Evolutionary conservation across 37 sponge, comb jelly and placozoan species (phyloP).

Genomic region (Geodia barretti): DNA sequence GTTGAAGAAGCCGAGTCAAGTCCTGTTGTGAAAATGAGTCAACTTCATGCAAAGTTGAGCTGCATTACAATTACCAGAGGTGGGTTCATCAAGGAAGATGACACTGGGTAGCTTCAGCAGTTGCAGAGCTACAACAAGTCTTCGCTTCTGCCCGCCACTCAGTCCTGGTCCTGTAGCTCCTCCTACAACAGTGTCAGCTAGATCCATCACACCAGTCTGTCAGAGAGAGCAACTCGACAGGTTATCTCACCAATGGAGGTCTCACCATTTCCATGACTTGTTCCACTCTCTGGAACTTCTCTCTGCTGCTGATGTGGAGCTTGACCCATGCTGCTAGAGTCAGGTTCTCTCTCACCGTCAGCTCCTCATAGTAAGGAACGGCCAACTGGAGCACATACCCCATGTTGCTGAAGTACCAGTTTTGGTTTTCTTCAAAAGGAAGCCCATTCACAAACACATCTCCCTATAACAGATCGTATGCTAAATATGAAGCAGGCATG

Average conservation of each 20-base stretch:
- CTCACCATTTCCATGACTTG: conserved; percentile 26
- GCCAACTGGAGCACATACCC: conserved; percentile 44
- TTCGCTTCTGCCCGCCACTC: conserved; percentile 86
- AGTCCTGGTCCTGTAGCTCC: conserved; percentile 72
- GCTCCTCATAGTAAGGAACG: conserved; percentile 38
- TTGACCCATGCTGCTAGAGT: conserved; percentile 32
- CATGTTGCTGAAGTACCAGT: conserved; percentile 39
- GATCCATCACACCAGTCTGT: conserved; percentile 55
- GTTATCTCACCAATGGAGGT: background rate
- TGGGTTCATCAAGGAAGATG: conserved; percentile 82
- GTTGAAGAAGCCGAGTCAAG: conserved; percentile 55
- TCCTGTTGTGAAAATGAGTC: too few relatives aligned
- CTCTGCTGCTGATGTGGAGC: background rate
- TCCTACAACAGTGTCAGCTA: conserved; percentile 78
- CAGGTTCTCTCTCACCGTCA: conserved; percentile 51
- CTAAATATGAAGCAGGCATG: background rate
- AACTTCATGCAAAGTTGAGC: background rate
- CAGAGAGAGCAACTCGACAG: background rate
- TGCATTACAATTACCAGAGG: conserved; percentile 73
- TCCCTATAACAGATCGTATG: conserved; percentile 22
- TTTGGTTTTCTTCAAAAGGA: background rate
- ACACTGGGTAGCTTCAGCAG: conserved; percentile 63
- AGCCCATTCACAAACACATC: conserved; percentile 23
- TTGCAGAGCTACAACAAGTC: conserved; percentile 71
- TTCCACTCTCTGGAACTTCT: conserved; percentile 27